Conservation (phyloP, 2,888 invertebrate species). For the Agapetus fuscipes region DNA sequence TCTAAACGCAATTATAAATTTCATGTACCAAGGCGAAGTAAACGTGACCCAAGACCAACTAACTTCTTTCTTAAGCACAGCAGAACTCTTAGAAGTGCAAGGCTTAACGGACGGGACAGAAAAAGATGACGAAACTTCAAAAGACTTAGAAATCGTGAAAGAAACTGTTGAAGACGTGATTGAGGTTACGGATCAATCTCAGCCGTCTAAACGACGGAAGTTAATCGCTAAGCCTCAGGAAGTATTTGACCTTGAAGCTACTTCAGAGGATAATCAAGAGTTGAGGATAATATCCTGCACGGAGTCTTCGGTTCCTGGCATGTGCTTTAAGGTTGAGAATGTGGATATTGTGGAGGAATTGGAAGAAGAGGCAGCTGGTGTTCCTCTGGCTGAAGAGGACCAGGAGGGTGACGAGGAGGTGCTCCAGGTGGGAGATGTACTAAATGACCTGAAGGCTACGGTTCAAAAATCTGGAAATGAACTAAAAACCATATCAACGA, state of each 20-base stretch:
- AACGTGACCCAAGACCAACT: conserved; percentile 71
- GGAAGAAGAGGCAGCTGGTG: no score
- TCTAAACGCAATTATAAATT: conserved; percentile 66
- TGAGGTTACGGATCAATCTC: background rate
- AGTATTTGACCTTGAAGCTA: no score
- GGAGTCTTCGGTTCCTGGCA: background rate
- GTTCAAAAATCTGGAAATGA: no score
- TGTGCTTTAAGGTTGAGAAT: background rate
- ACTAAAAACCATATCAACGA: no score
- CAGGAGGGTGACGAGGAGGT: no score
- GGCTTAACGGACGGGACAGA: conserved; percentile 52
- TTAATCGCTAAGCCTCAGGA: background rate
- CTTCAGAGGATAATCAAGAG: no score
- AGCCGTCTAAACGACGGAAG: conserved; percentile 2
- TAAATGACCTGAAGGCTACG: background rate
- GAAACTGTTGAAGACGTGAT: conserved; percentile 14
- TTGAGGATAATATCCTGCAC: background rate
- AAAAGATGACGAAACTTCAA: conserved; percentile 6
- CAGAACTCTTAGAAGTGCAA: conserved; percentile 66
- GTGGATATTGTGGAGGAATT: no score
- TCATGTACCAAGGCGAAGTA: conserved; percentile 78
- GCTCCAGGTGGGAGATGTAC: no score
- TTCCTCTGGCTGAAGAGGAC: no score
- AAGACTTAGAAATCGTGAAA: conserved; percentile 7
- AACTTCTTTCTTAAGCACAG: conserved; percentile 67